Conservation (phyloP, 2,797 vertebrate species). For the Gallinago solitaria region DNA sequence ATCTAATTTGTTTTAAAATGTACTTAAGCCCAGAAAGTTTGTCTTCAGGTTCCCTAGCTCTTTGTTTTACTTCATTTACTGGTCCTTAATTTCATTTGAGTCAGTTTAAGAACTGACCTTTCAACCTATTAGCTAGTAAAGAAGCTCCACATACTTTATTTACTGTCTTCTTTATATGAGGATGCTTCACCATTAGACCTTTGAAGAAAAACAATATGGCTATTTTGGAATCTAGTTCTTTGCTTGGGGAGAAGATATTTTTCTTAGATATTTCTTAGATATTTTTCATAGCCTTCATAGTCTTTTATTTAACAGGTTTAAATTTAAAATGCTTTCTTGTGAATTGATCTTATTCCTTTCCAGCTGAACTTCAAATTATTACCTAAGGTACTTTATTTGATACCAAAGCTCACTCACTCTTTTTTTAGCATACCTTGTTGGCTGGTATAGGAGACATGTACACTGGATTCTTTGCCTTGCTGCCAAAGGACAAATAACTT, state of each 20-base stretch:
- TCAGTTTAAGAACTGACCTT: not conserved
- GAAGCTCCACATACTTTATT: not conserved
- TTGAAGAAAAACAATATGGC: not conserved
- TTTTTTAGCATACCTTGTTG: not conserved
- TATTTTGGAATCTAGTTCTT: conserved; percentile 1
- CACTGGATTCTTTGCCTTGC: not conserved
- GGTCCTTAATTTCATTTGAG: not conserved
- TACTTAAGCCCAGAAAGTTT: not conserved
- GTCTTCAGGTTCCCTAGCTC: not conserved
- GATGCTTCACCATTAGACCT: not conserved
- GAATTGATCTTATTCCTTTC: not conserved
- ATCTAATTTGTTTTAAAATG: not conserved
- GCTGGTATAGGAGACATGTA: not conserved
- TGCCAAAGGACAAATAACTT: not conserved
- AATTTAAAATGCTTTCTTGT: not conserved
- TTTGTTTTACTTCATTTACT: conserved; percentile 8
- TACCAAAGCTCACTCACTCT: not conserved
- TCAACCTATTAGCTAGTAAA: not conserved
- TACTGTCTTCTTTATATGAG: not conserved
- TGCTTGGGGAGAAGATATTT: not conserved
- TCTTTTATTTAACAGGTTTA: not conserved
- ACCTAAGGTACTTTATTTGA: not conserved
- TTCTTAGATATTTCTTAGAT: not conserved
- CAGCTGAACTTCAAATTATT: not conserved
- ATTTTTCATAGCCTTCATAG: not conserved